These are phyloP conservation scores for Lacerta bilineata DNA, from an alignment of 2,797 vertebrate species.

Conservation along the genomic window DNA sequence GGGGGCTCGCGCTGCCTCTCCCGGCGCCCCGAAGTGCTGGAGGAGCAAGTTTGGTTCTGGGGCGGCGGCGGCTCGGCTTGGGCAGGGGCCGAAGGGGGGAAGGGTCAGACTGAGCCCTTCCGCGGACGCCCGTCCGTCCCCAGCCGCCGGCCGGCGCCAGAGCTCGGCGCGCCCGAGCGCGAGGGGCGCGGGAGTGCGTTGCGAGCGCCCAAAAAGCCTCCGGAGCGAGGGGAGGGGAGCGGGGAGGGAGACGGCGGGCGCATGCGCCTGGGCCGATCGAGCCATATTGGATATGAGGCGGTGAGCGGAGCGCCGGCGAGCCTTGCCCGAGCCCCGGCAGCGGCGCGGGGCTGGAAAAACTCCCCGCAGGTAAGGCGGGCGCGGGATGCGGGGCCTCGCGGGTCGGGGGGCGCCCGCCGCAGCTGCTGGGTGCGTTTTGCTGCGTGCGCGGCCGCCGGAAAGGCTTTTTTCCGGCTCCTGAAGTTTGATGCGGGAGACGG, in stretches of 20 bases:
- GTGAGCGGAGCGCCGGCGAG: conserved; percentile 87
- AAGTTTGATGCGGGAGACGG: conserved; percentile 72
- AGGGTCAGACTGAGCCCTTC: not conserved
- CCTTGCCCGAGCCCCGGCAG: conserved; percentile 56
- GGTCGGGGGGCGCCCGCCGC: conserved; percentile 71
- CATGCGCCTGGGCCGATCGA: conserved; percentile 83
- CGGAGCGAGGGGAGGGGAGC: conserved; percentile 63
- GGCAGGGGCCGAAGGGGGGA: not conserved
- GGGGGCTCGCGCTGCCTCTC: conserved; percentile 5
- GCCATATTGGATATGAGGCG: conserved; percentile 98
- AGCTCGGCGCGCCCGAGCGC: conserved; percentile 33
- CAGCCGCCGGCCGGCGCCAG: not conserved
- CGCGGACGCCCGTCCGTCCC: not conserved
- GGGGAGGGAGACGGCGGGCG: conserved; percentile 73
- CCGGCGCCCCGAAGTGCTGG: conserved; percentile 16
- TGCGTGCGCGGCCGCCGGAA: conserved; percentile 66
- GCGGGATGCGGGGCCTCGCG: conserved; percentile 81
- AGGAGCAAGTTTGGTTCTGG: conserved; percentile 10
- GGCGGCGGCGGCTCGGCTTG: not conserved
- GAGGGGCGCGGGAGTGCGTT: conserved; percentile 40
- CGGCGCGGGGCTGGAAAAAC: conserved; percentile 80
- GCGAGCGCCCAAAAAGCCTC: conserved; percentile 49
- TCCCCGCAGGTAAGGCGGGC: conserved; percentile 89
- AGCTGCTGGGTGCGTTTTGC: conserved; percentile 73
- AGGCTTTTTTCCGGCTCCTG: conserved; percentile 88